Conservation (phyloP, 92 coral and sea anemone genomes). For the Paramuricea clavata region DNA sequence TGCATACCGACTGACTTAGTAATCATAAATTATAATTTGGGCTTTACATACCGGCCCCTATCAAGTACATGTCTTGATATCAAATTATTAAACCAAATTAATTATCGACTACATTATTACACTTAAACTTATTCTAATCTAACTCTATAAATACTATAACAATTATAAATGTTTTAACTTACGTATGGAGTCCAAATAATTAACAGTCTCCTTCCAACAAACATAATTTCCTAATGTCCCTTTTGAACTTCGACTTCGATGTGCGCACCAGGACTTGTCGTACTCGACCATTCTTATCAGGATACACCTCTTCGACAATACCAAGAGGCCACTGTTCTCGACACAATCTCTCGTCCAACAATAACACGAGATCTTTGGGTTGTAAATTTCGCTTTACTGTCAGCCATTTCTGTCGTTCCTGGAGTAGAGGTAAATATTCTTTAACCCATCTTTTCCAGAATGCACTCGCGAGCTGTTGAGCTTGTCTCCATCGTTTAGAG, state of each 20-base stretch:
- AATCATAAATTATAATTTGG: constrained; percentile 13
- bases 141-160: not conserved
- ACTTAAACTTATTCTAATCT: not conserved
- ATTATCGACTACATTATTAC: not conserved
- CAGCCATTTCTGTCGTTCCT: constrained; percentile 8
- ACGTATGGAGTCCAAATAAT: too few species aligned
- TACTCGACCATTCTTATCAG: constrained; percentile 26
- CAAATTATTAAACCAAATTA: not conserved
- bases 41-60: constrained; percentile 43
- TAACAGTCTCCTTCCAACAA: too few species aligned
- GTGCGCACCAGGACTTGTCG: not conserved
- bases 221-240: not conserved
- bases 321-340: constrained; percentile 20
- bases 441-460: constrained; percentile 29
- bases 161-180: too few species aligned
- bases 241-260: not conserved
- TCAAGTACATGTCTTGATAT: constrained; percentile 8
- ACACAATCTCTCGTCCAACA: not conserved
- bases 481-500: constrained; percentile 8
- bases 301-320: constrained; percentile 1
- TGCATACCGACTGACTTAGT: too few species aligned
- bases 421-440: constrained; percentile 31
- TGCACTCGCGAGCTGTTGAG: not conserved
- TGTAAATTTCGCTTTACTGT: not conserved
- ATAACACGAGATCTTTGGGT: not conserved